A percentile compares a stretch with the other conserved stretches of the same genome.
phyloP scores from a whole-genome alignment of 1,140 invertebrate species.

The Drosophila ambigua region DNA sequence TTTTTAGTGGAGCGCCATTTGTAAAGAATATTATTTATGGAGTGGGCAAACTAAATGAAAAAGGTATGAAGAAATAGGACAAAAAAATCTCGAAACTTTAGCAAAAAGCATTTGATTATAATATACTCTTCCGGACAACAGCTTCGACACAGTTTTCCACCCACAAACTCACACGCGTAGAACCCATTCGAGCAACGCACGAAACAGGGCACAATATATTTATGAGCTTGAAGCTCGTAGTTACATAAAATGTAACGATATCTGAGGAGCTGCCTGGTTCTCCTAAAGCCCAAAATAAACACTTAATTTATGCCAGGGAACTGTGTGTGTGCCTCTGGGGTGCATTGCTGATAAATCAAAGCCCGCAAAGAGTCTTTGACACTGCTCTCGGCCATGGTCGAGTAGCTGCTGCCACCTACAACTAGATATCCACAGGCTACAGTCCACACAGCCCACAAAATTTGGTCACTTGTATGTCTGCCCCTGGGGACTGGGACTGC shows the following conservation, averaged over 20 bases:
- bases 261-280: slow-evolving; percentile 5
- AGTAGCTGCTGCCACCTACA: slow-evolving; percentile 21
- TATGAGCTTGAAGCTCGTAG: slow-evolving; percentile 22
- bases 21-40: background rate
- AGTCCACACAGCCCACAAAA: background rate
- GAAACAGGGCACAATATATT: slow-evolving; percentile 7
- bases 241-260: slow-evolving; percentile 43
- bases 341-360: slow-evolving; percentile 56
- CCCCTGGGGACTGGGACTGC: background rate
- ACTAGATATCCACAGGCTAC: slow-evolving; percentile 9
- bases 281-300: slow-evolving; percentile 40
- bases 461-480: slow-evolving; percentile 30
- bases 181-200: slow-evolving; percentile 2
- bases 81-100: background rate
- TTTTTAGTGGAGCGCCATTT: background rate
- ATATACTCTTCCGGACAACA: background rate
- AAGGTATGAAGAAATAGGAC: no score
- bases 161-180: background rate
- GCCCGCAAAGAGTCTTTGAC: slow-evolving; percentile 53
- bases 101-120: background rate
- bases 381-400: slow-evolving; percentile 45
- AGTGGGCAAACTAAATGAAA: no score
- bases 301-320: slow-evolving; percentile 44
- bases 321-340: slow-evolving; percentile 21
- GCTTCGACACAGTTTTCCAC: background rate